These are phyloP conservation scores for Eriocheir sinensis DNA, from an alignment of 1,140 invertebrate genomes.

Conservation along the genomic window DNA sequence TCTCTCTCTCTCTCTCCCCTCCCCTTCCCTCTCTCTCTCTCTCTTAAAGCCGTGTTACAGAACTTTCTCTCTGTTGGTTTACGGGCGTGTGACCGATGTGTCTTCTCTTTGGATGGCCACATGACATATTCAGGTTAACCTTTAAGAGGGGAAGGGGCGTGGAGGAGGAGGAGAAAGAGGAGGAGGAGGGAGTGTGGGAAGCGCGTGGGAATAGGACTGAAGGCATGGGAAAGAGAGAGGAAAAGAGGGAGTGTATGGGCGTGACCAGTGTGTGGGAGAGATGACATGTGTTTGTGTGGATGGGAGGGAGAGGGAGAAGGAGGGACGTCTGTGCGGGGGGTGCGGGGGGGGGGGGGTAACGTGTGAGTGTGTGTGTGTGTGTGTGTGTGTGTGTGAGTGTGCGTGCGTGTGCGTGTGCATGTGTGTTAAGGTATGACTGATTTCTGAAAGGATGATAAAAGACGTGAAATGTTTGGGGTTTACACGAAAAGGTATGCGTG, in stretches of 20 bases:
- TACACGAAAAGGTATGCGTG: no score
- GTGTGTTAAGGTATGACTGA: no score
- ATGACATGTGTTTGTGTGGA: no score
- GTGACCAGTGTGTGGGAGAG: neutral
- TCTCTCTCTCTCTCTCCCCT: neutral
- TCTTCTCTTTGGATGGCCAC: neutral
- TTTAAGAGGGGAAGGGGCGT: no score
- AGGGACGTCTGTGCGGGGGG: neutral
- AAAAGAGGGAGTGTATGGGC: neutral
- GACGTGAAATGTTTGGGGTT: no score
- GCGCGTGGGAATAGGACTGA: no score
- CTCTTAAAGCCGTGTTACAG: neutral
- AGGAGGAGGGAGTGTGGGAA: no score
- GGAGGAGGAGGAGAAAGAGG: no score
- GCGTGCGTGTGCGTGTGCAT: no score
- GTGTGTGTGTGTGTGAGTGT: no score
- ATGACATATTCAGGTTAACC: neutral
- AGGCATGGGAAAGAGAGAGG: neutral
- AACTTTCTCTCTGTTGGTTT: neutral
- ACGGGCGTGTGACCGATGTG: neutral
- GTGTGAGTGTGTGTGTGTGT: no score
- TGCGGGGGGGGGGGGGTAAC: neutral
- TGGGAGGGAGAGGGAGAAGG: neutral
- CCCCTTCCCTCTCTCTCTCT: conserved; percentile 10
- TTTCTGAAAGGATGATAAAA: no score